Conservation (phyloP, 2,888 invertebrate genomes). For the Macrosiphum euphorbiae region DNA sequence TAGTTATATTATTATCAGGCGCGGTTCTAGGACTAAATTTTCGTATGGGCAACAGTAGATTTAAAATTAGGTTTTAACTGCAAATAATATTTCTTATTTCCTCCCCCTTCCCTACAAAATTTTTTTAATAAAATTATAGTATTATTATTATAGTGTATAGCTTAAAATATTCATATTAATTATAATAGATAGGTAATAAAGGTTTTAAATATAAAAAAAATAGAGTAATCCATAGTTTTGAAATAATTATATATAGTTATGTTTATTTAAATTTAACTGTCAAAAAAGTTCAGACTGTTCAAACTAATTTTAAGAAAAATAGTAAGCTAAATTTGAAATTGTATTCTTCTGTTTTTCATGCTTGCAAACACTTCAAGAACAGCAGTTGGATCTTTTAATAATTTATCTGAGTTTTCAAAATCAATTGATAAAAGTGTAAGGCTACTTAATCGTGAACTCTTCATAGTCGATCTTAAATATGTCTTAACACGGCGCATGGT, state of each 20-base stretch:
- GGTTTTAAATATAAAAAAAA: constrained; percentile 47
- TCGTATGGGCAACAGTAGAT: constrained; percentile 38
- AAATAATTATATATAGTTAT: constrained; percentile 33
- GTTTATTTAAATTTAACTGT: constrained; percentile 31
- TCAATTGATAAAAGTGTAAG: constrained; percentile 39
- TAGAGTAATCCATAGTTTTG: constrained; percentile 33
- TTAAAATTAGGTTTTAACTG: not conserved
- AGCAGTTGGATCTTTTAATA: constrained; percentile 45
- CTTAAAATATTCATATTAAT: constrained; percentile 21
- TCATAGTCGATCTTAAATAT: constrained; percentile 46
- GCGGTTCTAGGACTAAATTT: constrained; percentile 43
- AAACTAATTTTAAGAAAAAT: constrained; percentile 36
- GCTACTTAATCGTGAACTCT: constrained; percentile 32
- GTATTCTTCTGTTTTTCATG: constrained; percentile 45
- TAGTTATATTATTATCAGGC: too few relatives aligned
- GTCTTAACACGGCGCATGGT: constrained; percentile 42
- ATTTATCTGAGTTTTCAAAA: constrained; percentile 37
- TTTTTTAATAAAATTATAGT: constrained; percentile 17
- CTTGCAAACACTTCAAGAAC: constrained; percentile 35
- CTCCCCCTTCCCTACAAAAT: not conserved
- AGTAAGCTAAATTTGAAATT: constrained; percentile 43
- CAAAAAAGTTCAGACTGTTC: constrained; percentile 12
- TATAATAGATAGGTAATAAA: constrained; percentile 39
- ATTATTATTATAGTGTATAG: not conserved
- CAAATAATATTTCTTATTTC: not conserved